phyloP scores from a whole-genome alignment of 2,113 vertebrate genomes.

The Chloroceryle aenea region DNA sequence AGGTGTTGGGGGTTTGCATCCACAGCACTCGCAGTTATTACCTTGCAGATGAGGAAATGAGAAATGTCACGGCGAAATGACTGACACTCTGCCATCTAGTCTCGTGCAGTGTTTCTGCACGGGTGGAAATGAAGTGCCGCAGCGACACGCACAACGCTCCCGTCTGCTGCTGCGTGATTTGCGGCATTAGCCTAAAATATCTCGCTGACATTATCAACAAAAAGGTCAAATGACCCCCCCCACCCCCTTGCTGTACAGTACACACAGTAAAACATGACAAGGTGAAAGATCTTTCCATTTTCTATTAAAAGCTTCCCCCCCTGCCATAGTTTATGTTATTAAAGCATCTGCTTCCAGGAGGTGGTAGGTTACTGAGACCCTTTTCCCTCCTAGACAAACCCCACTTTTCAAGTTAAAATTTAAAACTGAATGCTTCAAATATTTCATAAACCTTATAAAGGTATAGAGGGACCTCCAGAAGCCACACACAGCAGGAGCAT shows the following conservation, averaged over 20 bases:
- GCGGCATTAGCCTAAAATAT: neutral
- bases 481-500: neutral
- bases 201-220: constrained; percentile 43
- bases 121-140: neutral
- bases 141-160: neutral
- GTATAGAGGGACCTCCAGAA: neutral
- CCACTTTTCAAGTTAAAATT: neutral
- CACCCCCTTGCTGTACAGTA: neutral
- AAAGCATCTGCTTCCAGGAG: neutral
- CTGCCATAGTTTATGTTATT: neutral
- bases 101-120: neutral
- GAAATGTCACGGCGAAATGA: neutral
- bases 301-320: neutral
- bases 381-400: neutral
- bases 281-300: neutral
- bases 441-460: neutral
- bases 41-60: neutral
- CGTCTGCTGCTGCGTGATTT: neutral
- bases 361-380: neutral
- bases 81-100: neutral
- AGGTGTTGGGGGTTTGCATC: neutral
- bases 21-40: neutral
- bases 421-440: neutral
- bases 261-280: neutral
- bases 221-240: constrained; percentile 41